Evolutionary conservation across 2,113 vertebrate species (phyloP).

Genomic region (Paramormyrops kingsleyae): DNA sequence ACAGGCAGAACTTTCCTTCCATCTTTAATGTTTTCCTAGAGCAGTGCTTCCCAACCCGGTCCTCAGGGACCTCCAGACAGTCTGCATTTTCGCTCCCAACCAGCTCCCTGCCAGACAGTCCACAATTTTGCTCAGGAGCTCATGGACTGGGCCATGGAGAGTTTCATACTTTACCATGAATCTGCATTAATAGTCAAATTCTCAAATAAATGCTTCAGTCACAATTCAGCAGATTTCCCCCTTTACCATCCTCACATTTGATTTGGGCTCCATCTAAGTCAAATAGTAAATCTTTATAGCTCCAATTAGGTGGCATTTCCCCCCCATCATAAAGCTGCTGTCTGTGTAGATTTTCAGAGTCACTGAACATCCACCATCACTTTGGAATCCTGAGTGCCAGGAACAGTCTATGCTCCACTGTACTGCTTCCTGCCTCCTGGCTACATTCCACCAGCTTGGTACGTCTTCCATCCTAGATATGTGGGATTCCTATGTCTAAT

Average conservation of each 20-base stretch:
- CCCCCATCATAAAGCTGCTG: neutral
- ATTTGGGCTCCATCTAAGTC: neutral
- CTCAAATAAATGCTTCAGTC: neutral
- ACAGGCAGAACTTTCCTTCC: neutral
- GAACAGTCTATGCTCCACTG: neutral
- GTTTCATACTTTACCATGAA: neutral
- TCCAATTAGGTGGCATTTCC: neutral
- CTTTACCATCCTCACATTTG: neutral
- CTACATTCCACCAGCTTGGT: neutral
- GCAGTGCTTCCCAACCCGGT: neutral
- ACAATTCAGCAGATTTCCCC: neutral
- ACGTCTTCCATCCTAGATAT: neutral
- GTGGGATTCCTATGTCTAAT: neutral
- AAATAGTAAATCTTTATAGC: neutral
- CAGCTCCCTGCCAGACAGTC: neutral
- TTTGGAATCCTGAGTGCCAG: neutral
- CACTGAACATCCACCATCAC: neutral
- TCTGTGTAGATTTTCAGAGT: neutral
- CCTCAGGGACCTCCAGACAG: neutral
- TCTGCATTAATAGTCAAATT: neutral
- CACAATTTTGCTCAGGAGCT: neutral
- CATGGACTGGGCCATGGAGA: neutral
- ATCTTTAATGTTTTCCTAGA: neutral
- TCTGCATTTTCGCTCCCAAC: neutral
- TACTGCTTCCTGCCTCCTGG: neutral